Evolutionary conservation across 2,797 vertebrate genomes (phyloP), one percentile per base, ranked within the genome.

Genomic region (Thalassophryne amazonica): DNA sequence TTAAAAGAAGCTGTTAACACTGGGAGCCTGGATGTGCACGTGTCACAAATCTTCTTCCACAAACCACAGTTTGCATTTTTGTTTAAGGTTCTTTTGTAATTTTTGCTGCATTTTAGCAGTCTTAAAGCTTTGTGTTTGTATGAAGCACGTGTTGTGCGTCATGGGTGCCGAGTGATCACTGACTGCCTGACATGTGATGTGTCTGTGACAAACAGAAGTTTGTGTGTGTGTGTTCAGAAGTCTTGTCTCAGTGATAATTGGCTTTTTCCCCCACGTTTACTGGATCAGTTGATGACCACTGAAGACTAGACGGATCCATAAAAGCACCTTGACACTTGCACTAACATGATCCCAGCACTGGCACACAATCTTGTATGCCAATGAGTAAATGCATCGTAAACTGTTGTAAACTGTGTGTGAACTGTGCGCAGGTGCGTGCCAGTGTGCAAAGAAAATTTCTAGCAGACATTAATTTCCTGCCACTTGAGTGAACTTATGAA

Each of bases 1-100:
- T 22, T 45, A 50, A 35, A 67, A 32, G 56, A 54, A 56, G 46
- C 53, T 68, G 64, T 64, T 55, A 47, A 30, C 52, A 32, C 64
- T 39, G 30, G 27, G 66, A 59, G 20, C 6, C 14, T 15, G 33
- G 33, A 43, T 35, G 12, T 31, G 19, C 6, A 1, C 4, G 25
- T 40, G 35, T 25, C 41, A 54, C 34, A 39, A 3, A 25, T 34
- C 22, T 39, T 41, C 9, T 14, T 25, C 23, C 14, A 16, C 3
- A 50, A 24, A 40, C n/a, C 16, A 28, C 3, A 0, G 8, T 27
- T 61, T 9, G 7, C 9, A n/a, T 49, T 56, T 31, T 14, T 33
- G 3, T 4, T 1, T n/a, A 2, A n/a, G n/a, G n/a, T 39, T 43
- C 27, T 2, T 10, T 3, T 14, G 0, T 2, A 4, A 16, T 31